Percentiles rank a stretch among this genome's conserved stretches.
Conservation (phyloP, 2,113 vertebrate species). For the Hyperoodon ampullatus region DNA sequence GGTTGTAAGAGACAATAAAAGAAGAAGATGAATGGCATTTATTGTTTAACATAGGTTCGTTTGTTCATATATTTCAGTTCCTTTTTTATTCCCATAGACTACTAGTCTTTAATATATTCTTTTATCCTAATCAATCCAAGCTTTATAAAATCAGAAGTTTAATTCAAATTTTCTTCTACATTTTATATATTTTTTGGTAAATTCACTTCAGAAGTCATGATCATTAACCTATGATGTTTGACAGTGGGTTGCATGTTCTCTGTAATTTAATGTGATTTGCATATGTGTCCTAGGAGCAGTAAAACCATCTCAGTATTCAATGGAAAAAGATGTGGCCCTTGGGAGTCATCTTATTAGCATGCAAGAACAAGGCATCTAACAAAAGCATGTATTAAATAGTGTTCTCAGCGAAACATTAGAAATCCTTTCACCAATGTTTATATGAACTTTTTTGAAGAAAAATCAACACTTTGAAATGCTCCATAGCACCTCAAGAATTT, state of each 20-base stretch:
- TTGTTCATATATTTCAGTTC: neutral
- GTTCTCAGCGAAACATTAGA: conserved; percentile 58
- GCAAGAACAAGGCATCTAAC: conserved; percentile 55
- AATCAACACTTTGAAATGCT: neutral
- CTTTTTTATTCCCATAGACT: neutral
- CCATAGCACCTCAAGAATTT: neutral
- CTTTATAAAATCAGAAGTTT: neutral
- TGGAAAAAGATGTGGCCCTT: conserved; percentile 26
- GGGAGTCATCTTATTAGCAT: conserved; percentile 64
- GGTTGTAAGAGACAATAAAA: neutral
- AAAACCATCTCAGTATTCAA: conserved; percentile 64
- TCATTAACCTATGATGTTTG: conserved; percentile 38
- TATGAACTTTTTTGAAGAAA: neutral
- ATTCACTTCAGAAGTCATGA: conserved; percentile 50
- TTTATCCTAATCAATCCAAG: conserved; percentile 47
- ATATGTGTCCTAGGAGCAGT: conserved; percentile 33
- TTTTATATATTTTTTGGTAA: conserved; percentile 50
- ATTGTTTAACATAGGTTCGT: neutral
- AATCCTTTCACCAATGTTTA: neutral
- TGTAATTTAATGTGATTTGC: conserved; percentile 71
- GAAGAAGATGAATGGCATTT: neutral
- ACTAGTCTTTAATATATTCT: neutral
- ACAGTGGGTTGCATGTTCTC: conserved; percentile 53
- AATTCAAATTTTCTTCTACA: conserved; percentile 10
- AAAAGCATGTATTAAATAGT: conserved; percentile 58